A percentile compares a stretch with the other conserved stretches of the same genome.
phyloP scores from a whole-genome alignment of 2,113 vertebrate species.

The Bufo gargarizans region DNA sequence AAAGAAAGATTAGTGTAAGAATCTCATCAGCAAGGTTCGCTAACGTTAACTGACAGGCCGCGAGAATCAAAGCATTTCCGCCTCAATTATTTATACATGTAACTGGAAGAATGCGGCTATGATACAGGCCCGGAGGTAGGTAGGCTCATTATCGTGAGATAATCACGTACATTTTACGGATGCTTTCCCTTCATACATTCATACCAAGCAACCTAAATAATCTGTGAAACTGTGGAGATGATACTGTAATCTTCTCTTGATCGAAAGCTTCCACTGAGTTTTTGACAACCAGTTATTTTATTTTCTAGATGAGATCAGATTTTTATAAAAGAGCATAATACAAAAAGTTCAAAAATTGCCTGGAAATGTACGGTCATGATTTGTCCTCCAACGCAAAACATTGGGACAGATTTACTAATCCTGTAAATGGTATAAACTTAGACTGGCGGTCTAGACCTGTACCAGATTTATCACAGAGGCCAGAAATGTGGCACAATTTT shows the following conservation, averaged over 20 bases:
- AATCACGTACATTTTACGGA: constrained; percentile 19
- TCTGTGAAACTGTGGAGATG: neutral
- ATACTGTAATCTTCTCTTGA: neutral
- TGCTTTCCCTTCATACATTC: constrained; percentile 39
- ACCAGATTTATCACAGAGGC: too few species aligned
- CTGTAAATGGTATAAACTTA: too few species aligned
- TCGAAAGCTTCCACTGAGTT: neutral
- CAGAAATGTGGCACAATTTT: too few species aligned
- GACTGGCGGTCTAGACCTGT: too few species aligned
- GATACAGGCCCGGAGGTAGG: constrained; percentile 26
- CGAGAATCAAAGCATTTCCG: constrained; percentile 44
- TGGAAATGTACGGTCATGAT: too few species aligned
- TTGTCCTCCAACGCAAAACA: too few species aligned
- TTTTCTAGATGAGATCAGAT: neutral
- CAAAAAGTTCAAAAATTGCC: too few species aligned
- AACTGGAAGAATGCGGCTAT: constrained; percentile 23
- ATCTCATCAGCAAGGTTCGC: constrained; percentile 31
- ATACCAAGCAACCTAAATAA: neutral
- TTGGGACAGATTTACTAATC: too few species aligned
- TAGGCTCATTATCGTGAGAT: constrained; percentile 40
- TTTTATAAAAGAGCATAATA: neutral
- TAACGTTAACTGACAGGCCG: constrained; percentile 51
- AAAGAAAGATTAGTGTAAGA: constrained; percentile 50
- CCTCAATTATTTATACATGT: constrained; percentile 51
- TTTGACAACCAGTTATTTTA: neutral